phyloP scores from a whole-genome alignment of 2,797 vertebrate species.

The Dendrocincla fuliginosa region DNA sequence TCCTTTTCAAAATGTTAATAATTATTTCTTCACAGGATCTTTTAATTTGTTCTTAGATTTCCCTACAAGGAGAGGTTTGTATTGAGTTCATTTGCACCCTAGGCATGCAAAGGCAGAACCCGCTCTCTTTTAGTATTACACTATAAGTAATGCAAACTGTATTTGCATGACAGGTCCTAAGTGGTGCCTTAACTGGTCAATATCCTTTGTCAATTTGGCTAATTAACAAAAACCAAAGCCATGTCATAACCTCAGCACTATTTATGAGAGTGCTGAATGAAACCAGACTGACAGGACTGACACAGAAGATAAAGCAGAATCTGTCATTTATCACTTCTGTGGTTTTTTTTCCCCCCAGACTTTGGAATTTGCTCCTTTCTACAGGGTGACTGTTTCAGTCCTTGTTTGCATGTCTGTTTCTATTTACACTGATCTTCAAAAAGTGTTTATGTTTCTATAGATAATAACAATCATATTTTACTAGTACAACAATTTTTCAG shows the following conservation, averaged over 20 bases:
- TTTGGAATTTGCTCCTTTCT: not conserved
- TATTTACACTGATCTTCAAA: not conserved
- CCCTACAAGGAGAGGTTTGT: not conserved
- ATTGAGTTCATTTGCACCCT: not conserved
- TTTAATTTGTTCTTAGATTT: not conserved
- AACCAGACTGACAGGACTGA: not conserved
- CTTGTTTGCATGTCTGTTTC: accelerated
- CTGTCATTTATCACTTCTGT: not conserved
- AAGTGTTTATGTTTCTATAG: not conserved
- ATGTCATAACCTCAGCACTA: accelerated
- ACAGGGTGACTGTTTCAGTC: not conserved
- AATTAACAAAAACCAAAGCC: not conserved
- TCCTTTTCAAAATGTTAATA: not conserved
- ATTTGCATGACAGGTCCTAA: not conserved
- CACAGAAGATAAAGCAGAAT: not conserved
- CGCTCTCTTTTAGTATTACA: not conserved
- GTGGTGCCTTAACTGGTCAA: not conserved
- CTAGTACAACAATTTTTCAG: not conserved
- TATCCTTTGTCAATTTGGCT: not conserved
- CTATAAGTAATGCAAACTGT: not conserved
- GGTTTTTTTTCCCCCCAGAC: not conserved
- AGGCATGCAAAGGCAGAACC: not conserved
- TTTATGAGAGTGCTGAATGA: not conserved
- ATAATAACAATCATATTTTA: not conserved
- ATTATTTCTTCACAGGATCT: not conserved